Conservation (phyloP, 2,888 invertebrate genomes). For the Epicampocera succincta region DNA sequence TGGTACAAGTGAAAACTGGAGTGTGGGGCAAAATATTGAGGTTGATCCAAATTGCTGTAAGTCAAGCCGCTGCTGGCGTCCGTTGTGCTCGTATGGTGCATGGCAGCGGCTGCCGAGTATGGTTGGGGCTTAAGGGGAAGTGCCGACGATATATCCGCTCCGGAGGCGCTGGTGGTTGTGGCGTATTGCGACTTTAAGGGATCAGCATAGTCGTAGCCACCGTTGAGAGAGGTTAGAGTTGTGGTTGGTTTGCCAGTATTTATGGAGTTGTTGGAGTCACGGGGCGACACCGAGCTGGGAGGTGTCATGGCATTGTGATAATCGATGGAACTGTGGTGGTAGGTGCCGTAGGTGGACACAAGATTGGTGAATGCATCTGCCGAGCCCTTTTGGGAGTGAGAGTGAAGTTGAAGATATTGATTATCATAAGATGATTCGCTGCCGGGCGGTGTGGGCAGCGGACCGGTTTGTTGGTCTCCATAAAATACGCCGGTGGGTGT, state of each 20-base stretch:
- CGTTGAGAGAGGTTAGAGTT: slow-evolving; percentile 73
- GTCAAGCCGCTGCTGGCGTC: slow-evolving; percentile 86
- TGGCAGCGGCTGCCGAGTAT: slow-evolving; percentile 87
- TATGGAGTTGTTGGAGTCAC: slow-evolving; percentile 88
- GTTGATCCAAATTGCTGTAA: slow-evolving; percentile 86
- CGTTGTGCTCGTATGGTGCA: slow-evolving; percentile 83
- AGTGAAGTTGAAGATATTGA: slow-evolving; percentile 83
- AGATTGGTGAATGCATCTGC: slow-evolving; percentile 84
- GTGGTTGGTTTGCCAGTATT: slow-evolving; percentile 76
- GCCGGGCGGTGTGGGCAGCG: slow-evolving; percentile 94
- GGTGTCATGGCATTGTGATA: slow-evolving; percentile 98
- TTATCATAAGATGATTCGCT: slow-evolving; percentile 89
- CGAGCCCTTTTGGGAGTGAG: slow-evolving; percentile 82
- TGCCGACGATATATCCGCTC: slow-evolving; percentile 84
- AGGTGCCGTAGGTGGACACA: slow-evolving; percentile 84
- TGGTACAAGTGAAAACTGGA: slow-evolving; percentile 95
- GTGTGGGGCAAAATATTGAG: slow-evolving; percentile 91
- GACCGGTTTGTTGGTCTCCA: slow-evolving; percentile 84
- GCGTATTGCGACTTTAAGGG: slow-evolving; percentile 83
- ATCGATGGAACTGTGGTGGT: slow-evolving; percentile 86
- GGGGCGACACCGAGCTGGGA: slow-evolving; percentile 97
- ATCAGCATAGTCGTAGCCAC: slow-evolving; percentile 86
- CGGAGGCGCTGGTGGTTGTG: slow-evolving; percentile 81
- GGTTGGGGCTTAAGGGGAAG: slow-evolving; percentile 95
- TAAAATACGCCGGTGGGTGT: slow-evolving; percentile 81